Evolutionary conservation across 2,113 vertebrate genomes (phyloP).

Genomic region (Seriola quinqueradiata): DNA sequence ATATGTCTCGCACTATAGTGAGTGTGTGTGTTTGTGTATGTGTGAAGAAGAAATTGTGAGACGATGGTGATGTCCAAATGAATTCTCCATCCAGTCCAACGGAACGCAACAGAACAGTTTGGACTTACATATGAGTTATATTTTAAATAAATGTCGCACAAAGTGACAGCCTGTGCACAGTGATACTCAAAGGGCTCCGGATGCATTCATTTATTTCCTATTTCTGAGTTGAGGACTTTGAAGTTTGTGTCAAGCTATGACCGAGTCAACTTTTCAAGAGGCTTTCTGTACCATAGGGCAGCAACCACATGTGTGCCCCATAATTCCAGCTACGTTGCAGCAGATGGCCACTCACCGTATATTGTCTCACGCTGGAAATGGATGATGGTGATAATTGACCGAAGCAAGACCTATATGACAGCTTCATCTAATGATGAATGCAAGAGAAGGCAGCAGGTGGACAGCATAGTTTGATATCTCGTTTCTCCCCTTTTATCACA

Average conservation of each 20-base stretch:
- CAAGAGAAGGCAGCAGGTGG: conserved; percentile 77
- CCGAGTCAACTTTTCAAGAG: conserved; percentile 33
- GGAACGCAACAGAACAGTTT: conserved; percentile 35
- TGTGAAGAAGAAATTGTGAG: neutral
- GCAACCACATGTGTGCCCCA: conserved; percentile 26
- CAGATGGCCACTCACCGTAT: conserved; percentile 64
- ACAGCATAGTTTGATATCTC: conserved; percentile 81
- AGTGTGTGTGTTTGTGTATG: conserved; percentile 3
- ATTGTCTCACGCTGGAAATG: conserved; percentile 60
- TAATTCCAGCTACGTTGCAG: conserved; percentile 38
- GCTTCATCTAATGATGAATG: conserved; percentile 77
- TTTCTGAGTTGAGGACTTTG: conserved; percentile 38
- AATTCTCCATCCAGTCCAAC: conserved; percentile 23
- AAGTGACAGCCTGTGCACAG: conserved; percentile 41
- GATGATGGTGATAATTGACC: conserved; percentile 70
- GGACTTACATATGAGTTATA: conserved; percentile 29
- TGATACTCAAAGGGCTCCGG: conserved; percentile 36
- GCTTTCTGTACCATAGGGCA: conserved; percentile 11
- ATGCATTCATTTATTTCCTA: conserved; percentile 26
- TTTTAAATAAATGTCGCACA: conserved; percentile 43
- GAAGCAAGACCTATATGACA: conserved; percentile 61
- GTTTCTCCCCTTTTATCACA: conserved; percentile 83
- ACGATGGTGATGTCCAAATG: conserved; percentile 35
- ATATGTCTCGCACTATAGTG: conserved; percentile 62
- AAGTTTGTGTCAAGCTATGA: conserved; percentile 33